A percentile compares a stretch with the other conserved stretches of the same genome.
These are phyloP conservation scores for Choristoneura fumiferana DNA, from an alignment of 1,140 invertebrate genomes.

Conservation along the genomic window DNA sequence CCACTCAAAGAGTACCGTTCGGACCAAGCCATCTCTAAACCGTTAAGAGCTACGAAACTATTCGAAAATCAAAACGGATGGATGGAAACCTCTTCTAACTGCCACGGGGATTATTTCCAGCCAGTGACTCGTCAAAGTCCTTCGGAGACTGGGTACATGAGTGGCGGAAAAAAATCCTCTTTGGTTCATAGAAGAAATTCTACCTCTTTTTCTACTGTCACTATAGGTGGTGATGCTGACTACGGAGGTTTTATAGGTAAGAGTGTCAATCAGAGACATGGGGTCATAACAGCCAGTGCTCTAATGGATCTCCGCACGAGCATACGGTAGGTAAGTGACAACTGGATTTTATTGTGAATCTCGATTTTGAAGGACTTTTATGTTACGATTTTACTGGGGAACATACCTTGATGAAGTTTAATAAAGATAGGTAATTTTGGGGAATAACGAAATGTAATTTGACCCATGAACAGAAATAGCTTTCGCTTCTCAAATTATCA, in stretches of 20 bases:
- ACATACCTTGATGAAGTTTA: no score
- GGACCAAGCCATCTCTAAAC: constrained; percentile 50
- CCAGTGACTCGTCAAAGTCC: constrained; percentile 43
- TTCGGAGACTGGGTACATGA: constrained; percentile 35
- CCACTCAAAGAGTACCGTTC: constrained; percentile 54
- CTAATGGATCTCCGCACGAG: constrained; percentile 70
- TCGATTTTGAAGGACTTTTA: neutral
- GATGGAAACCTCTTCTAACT: constrained; percentile 37
- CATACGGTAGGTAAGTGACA: constrained; percentile 48
- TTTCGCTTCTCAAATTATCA: no score
- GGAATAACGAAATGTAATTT: no score
- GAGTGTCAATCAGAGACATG: constrained; percentile 46
- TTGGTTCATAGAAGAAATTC: constrained; percentile 61
- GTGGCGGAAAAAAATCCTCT: constrained; percentile 43
- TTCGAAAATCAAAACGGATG: constrained; percentile 47
- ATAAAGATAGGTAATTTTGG: no score
- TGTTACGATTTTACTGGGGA: constrained; percentile 21
- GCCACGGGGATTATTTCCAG: constrained; percentile 56
- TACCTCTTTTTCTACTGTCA: constrained; percentile 61
- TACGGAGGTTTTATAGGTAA: constrained; percentile 30
- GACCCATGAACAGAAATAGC: no score
- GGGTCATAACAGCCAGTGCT: constrained; percentile 71
- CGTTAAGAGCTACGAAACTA: constrained; percentile 48
- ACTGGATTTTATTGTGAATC: neutral
- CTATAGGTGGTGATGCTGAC: constrained; percentile 53